Conservation (phyloP, 35 echinoderm and acorn worm species). For the Holothuria glaberrima region DNA sequence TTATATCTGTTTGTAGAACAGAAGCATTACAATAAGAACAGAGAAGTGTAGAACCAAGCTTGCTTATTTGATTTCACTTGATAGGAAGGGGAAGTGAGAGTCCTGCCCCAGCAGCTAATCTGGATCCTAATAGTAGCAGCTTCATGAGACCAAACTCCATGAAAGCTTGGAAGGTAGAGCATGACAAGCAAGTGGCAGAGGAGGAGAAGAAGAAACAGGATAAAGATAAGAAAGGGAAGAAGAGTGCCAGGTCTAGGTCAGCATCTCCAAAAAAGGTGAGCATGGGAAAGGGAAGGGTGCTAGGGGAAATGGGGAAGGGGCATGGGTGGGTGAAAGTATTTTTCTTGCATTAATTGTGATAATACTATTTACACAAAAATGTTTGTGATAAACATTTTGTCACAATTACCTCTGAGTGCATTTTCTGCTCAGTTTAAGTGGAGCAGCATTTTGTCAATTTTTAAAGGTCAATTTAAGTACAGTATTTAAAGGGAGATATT, state of each 20-base stretch:
- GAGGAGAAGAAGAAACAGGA: conserved; percentile 81
- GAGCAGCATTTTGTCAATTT: too few species aligned
- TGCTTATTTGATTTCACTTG: too few species aligned
- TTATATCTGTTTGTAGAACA: too few species aligned
- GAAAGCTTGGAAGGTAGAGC: conserved; percentile 97
- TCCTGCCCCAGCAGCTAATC: conserved; percentile 78
- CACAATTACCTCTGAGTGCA: too few species aligned
- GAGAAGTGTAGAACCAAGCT: too few species aligned
- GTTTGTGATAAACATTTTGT: too few species aligned
- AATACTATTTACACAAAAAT: not conserved
- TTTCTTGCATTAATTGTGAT: too few species aligned
- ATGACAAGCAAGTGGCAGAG: conserved; percentile 86
- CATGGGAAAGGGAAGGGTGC: not conserved
- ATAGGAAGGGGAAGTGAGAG: conserved; percentile 88
- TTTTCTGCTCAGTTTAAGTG: too few species aligned
- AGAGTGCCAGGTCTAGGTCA: conserved; percentile 64
- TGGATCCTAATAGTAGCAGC: conserved; percentile 82
- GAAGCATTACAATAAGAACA: too few species aligned
- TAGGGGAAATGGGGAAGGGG: conserved; percentile 41
- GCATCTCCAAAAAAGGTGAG: conserved; percentile 84
- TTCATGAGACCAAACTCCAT: conserved; percentile 98
- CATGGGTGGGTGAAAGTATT: too few species aligned
- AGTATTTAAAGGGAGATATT: too few species aligned
- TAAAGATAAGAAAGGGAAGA: conserved; percentile 88
- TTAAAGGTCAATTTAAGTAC: too few species aligned